phyloP scores from a whole-genome alignment of 1,140 invertebrate species.

The Euglossa dilemma region DNA sequence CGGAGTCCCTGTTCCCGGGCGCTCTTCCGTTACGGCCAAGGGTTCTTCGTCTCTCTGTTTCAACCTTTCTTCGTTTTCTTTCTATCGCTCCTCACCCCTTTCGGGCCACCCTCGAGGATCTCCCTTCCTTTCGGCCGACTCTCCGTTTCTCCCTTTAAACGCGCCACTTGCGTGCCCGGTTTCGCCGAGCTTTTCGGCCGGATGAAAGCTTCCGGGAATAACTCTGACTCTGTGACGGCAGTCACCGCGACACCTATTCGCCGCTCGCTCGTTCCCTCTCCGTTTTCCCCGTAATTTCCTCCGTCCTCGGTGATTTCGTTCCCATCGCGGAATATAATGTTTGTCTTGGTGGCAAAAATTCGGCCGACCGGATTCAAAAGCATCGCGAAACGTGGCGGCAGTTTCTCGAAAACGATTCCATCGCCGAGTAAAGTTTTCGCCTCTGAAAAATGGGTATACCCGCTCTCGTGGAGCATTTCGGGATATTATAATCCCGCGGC shows the following conservation, averaged over 20 bases:
- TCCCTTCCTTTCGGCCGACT: not conserved
- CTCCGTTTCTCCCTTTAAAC: not conserved
- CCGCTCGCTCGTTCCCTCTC: too few species aligned
- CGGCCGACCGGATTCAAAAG: too few species aligned
- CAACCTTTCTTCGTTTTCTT: constrained; percentile 7
- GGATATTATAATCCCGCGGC: constrained; percentile 73
- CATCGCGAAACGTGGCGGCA: not conserved
- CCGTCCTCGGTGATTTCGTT: too few species aligned
- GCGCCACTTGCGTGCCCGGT: not conserved
- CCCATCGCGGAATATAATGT: not conserved
- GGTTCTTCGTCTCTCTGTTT: constrained; percentile 8
- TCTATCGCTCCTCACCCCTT: not conserved
- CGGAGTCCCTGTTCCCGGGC: not conserved
- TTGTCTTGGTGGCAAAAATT: not conserved
- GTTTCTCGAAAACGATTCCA: not conserved
- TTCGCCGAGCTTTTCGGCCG: not conserved
- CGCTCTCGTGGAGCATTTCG: constrained; percentile 46
- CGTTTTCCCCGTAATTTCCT: too few species aligned
- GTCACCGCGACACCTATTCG: too few species aligned
- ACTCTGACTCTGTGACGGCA: not conserved
- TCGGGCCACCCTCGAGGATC: not conserved
- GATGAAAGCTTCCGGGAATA: not conserved
- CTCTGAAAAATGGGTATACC: constrained; percentile 50
- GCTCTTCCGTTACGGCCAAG: constrained; percentile 1
- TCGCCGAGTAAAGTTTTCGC: not conserved